Evolutionary conservation across 2,888 invertebrate genomes (phyloP), one percentile per base, ranked within the genome.

Genomic region (Leptinotarsa peninsularis): DNA sequence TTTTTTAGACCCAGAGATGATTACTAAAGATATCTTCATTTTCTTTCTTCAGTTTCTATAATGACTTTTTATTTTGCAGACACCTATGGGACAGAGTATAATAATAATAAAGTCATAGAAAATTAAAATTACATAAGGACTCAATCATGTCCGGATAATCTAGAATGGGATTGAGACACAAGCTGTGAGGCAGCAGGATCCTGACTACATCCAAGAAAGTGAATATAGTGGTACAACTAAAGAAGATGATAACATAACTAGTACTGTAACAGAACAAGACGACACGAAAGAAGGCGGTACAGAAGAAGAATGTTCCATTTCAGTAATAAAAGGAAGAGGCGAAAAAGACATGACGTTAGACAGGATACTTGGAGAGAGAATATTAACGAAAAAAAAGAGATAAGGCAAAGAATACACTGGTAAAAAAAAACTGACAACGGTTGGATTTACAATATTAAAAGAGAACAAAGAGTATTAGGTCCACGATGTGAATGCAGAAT

Each of bases 271-370:
- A 68, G 49, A 72, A 72, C 72, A 72, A 50, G 52, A 72, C 23
- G 21, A 72, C 17, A 72, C 72, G 52, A 67, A 72, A 72, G 66
- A 72, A 67, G 72, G 66, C 49, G 17, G 72, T 72, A 72, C 43
- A 72, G 72, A 72, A 72, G 72, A 72, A 67, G 50, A 67, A 72
- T 66, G 72, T 66, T 72, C 66, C 72, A 49, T 72, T 67, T 72
- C 66, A 49, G 21, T 72, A 68, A 69, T 72, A 67, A 49, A n/a
- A 72, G 50, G 49, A 72, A 72, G 49, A 67, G 66, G 60, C 72
- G 72, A 72, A 50, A 72, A 67, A 33, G 72, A 72, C 33, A 33
- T 33, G 33, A 33, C 10, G 33, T 33, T 33, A 33, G 33, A 33
- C 33, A 33, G 10, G 7, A 33, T 33, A 33, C 33, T 33, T 33